Base-by-base conservation (phyloP, 2,888 invertebrate species). In the Steinernema hermaphroditum region DNA sequence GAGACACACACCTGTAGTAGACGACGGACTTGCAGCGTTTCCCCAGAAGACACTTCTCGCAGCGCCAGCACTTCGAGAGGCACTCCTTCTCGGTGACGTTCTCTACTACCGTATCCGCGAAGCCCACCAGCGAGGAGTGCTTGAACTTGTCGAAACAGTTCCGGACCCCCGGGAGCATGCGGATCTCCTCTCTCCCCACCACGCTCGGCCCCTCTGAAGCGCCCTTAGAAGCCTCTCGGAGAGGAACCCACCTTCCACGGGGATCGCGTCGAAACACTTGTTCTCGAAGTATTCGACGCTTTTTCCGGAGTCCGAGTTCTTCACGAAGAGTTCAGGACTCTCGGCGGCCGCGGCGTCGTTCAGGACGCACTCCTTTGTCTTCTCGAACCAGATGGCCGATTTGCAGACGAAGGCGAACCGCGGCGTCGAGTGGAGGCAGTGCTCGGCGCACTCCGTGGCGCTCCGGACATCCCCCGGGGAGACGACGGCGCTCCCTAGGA, bases 41-140 rank as follows among this genome's bases (percentile, higher is more conserved):
- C 32, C 73, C 69, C 14, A 44, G 37, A n/a, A 69, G 27, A 19
- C 76, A 76, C 14, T 74, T 49, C 41, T 50, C 49, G 49, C 74
- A 74, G 14, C 50, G 41, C 74, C 74, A 74, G 34, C 74, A 74
- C 41, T 75, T 46, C 27, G 37, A 44, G 19, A 76, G 44, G 27
- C 76, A 76, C 49, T 76, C 74, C 27, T 74, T 27, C 50, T 77
- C 73, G 32, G 37, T 76, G 16, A 76, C 70, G 43, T 72, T 68
- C n/a, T 69, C 70, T 43, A 68, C 24, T n/a, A 76, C 71, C n/a
- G 37, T 32, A 69, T 77, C 77, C 19, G 69, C 76, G 37, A 77
- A 68, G 6, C 76, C 76, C 41, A 49, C 27, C 29, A 76, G 69
- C 16, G 70, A 68, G n/a, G 77, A 46, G 69, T 73, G 72, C 22